Conservation (phyloP, 2,888 invertebrate species). For the Petrophora chlorosata region DNA sequence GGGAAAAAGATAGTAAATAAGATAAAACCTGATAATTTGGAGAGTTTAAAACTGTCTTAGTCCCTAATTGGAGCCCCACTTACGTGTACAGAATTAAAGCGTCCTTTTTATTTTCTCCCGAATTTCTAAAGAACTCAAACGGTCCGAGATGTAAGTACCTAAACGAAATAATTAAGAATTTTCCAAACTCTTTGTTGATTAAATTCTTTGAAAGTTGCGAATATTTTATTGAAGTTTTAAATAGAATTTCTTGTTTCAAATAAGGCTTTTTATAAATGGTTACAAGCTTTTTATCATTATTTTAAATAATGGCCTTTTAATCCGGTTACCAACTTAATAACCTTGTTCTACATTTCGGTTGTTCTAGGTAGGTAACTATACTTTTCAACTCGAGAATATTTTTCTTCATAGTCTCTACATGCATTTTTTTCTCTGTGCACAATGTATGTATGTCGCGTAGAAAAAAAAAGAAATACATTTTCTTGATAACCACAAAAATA, state of each 20-base stretch:
- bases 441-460: too few relatives aligned
- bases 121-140: conserved; percentile 17
- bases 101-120: background rate
- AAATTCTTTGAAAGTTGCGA: conserved; percentile 36
- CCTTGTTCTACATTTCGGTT: too few relatives aligned
- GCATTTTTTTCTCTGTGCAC: too few relatives aligned
- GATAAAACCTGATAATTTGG: conserved; percentile 3
- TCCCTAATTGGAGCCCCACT: conserved; percentile 18
- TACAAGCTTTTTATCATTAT: background rate
- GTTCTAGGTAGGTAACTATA: background rate
- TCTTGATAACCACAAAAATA: too few relatives aligned
- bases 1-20: background rate
- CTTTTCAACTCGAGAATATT: too few relatives aligned
- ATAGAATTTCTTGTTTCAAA: conserved; percentile 18
- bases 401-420: too few relatives aligned
- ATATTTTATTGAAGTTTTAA: conserved; percentile 27
- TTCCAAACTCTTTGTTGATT: conserved; percentile 36
- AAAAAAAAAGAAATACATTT: too few relatives aligned
- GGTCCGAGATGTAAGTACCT: conserved; percentile 9
- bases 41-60: conserved; percentile 1
- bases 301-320: too few relatives aligned
- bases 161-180: conserved; percentile 35
- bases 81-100: conserved; percentile 26
- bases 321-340: too few relatives aligned
- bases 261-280: conserved; percentile 1